Conservation (phyloP, 2,113 vertebrate genomes). For the Pseudonaja textilis region DNA sequence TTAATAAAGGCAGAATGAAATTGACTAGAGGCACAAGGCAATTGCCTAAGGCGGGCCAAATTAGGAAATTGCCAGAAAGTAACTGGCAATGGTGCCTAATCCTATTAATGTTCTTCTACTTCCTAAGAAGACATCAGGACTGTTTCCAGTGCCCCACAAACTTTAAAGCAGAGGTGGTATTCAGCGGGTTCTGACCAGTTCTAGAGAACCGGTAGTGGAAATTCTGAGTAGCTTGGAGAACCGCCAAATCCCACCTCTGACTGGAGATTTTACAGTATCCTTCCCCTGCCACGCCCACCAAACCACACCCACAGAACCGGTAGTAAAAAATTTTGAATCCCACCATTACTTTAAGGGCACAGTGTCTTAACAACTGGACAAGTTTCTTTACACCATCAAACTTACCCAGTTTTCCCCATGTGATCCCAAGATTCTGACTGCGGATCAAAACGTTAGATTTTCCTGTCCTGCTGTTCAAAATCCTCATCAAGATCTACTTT, state of each 20-base stretch:
- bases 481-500: neutral
- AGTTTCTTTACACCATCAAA: neutral
- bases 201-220: too few species aligned
- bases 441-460: neutral
- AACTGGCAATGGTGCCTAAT: neutral
- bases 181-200: too few species aligned
- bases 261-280: too few species aligned
- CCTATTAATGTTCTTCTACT: neutral
- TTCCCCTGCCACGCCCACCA: too few species aligned
- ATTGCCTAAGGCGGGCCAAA: neutral
- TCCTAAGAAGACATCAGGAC: neutral
- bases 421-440: neutral
- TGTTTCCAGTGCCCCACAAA: neutral
- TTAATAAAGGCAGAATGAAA: neutral
- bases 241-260: too few species aligned
- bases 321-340: too few species aligned
- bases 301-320: too few species aligned
- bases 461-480: neutral
- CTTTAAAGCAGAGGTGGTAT: neutral
- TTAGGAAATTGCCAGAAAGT: neutral
- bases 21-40: neutral
- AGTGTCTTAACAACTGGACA: neutral
- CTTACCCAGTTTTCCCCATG: neutral
- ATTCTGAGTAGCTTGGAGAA: too few species aligned
- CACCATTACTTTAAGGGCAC: neutral